Conservation (phyloP, 2,888 invertebrate species). For the Pemphredon lugubris region DNA sequence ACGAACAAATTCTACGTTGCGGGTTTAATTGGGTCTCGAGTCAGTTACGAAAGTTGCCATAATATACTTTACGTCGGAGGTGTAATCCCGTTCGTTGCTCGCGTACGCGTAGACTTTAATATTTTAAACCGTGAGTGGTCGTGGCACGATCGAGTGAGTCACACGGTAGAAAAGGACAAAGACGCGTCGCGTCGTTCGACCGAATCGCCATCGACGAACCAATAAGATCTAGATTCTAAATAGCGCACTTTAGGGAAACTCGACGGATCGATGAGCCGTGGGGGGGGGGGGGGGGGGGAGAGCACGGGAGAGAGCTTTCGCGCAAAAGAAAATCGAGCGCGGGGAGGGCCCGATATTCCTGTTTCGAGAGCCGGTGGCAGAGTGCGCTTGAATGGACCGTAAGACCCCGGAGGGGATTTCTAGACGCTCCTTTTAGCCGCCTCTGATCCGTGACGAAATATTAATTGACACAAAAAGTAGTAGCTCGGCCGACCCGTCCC, state of each 20-base stretch:
- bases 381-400: constrained; percentile 47
- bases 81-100: constrained; percentile 16
- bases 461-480: constrained; percentile 76
- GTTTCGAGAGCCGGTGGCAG: constrained; percentile 41
- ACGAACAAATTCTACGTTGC: constrained; percentile 1
- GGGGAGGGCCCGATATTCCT: constrained; percentile 37
- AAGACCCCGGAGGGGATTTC: constrained; percentile 54
- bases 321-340: constrained; percentile 40
- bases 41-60: constrained; percentile 13
- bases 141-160: constrained; percentile 1
- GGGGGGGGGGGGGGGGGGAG: no score
- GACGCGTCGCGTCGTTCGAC: neutral
- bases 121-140: neutral
- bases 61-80: neutral
- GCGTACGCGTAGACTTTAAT: constrained; percentile 1
- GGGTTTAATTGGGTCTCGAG: constrained; percentile 22
- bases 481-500: constrained; percentile 39
- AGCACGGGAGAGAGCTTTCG: neutral
- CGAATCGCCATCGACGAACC: neutral
- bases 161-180: neutral
- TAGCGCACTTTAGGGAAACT: constrained; percentile 2
- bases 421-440: constrained; percentile 62
- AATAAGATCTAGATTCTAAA: constrained; percentile 29
- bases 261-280: constrained; percentile 33
- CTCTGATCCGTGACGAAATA: constrained; percentile 75